Conservation (phyloP, 2,113 vertebrate genomes). For the Callipepla squamata region DNA sequence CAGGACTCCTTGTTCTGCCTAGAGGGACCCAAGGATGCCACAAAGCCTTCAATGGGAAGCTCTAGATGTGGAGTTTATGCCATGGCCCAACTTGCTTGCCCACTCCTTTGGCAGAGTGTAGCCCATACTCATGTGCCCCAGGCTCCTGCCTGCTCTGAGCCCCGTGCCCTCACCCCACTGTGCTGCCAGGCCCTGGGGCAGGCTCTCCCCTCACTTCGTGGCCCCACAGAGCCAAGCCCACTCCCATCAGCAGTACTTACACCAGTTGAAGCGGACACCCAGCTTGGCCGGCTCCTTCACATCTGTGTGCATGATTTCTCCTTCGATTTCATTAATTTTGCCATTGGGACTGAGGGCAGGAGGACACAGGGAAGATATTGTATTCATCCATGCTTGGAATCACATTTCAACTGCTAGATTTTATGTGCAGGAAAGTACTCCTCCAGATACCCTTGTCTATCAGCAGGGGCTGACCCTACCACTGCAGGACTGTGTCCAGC, state of each 20-base stretch:
- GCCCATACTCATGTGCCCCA: background rate
- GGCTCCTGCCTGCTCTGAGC: background rate
- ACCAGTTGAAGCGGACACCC: slow-evolving; percentile 85
- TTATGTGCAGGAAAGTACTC: no score
- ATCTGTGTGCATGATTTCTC: slow-evolving; percentile 81
- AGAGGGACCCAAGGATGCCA: background rate
- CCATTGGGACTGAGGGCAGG: slow-evolving; percentile 73
- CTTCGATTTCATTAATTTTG: slow-evolving; percentile 80
- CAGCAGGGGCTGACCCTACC: background rate
- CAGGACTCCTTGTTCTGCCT: background rate
- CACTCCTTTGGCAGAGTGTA: background rate
- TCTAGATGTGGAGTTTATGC: background rate
- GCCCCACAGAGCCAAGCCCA: background rate
- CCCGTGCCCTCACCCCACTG: fast-evolving
- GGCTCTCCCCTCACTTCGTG: background rate
- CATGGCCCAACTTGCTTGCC: background rate
- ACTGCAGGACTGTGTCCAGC: background rate
- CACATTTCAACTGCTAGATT: no score
- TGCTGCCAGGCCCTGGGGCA: fast-evolving
- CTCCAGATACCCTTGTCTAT: background rate
- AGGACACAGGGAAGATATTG: background rate
- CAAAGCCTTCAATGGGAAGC: background rate
- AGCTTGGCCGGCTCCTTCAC: slow-evolving; percentile 87
- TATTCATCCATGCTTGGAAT: background rate
- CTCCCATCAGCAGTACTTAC: slow-evolving; percentile 72